A percentile compares a stretch with the other conserved stretches of the same genome.
Evolutionary conservation across 2,888 invertebrate species (phyloP).

Genomic region (Dicranocentrus wangi): DNA sequence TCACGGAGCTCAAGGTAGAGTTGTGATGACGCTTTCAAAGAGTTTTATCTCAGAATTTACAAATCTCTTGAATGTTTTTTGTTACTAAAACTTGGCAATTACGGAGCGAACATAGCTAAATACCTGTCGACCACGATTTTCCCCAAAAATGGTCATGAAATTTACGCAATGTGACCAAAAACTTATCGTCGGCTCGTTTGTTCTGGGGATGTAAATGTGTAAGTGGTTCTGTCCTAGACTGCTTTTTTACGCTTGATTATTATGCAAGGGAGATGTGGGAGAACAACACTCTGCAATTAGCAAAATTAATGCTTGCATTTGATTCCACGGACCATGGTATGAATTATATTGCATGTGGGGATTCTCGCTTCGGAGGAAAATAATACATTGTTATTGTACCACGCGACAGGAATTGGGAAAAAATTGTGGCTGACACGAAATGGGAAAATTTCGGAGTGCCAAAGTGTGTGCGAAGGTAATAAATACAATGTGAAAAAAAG

Average conservation of each 20-base stretch:
- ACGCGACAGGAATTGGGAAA: too few relatives aligned
- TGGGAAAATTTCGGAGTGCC: too few relatives aligned
- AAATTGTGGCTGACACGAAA: too few relatives aligned
- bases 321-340: too few relatives aligned
- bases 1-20: constrained; percentile 19
- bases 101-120: constrained; percentile 43
- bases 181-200: constrained; percentile 50
- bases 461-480: too few relatives aligned
- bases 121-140: constrained; percentile 28
- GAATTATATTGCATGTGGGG: too few relatives aligned
- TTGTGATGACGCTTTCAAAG: neutral
- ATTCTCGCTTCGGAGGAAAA: too few relatives aligned
- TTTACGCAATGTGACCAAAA: constrained; percentile 58
- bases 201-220: too few relatives aligned
- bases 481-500: too few relatives aligned
- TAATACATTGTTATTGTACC: too few relatives aligned
- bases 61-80: neutral
- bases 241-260: neutral
- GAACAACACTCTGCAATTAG: constrained; percentile 49
- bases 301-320: constrained; percentile 50
- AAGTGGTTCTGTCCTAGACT: constrained; percentile 20
- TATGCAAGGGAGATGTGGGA: constrained; percentile 26
- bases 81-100: constrained; percentile 41
- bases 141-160: constrained; percentile 55
- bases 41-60: constrained; percentile 26